Base-by-base conservation (phyloP, 2,888 invertebrate species). In the Trichogramma dendrolimi region DNA sequence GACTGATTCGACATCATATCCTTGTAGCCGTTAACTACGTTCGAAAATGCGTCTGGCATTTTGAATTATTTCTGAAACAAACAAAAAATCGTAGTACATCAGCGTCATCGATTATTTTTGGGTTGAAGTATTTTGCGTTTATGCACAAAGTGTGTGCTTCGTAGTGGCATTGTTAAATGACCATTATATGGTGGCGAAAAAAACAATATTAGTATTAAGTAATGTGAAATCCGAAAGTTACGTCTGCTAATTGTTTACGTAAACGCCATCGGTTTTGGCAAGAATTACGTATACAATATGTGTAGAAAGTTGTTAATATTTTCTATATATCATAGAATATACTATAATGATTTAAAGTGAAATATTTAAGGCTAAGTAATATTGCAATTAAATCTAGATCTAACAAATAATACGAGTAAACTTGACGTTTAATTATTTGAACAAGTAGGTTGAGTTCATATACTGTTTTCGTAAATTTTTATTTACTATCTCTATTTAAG, bases 1-100 rank as follows among this genome's bases (percentile, higher is more conserved):
- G 87, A 83, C 77, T 83, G 85, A 76, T 86, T 87, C 80, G 88
- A 86, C 84, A 89, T 85, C 71, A 88, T 83, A 80, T 89, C 87
- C 80, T 82, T 83, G 78, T 88, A 89, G 81, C 88, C 86, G 77
- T 84, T 73, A 65, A 80, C 72, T 58, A 80, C 65, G 69, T 76
- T 73, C 58, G 77, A 72, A 55, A 80, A 83, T 74, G 85, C 78
- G 75, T 81, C 83, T 75, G 83, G 84, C 86, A 85, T 85, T 79
- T 83, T 84, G 73, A 60, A 63, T 66, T 61, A 48, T 63, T 48
- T 74, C 75, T 76, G 71, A 48, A 76, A 75, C 48, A 56, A 58
- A 61, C 61, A 64, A 64, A 65, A 43, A 55, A 38, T 27, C 3
- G 27, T 27, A 27, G 3, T 27, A 27, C 27, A 27, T 27, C 27